Conservation (phyloP, 2,113 vertebrate genomes). For the Albula glossodonta region DNA sequence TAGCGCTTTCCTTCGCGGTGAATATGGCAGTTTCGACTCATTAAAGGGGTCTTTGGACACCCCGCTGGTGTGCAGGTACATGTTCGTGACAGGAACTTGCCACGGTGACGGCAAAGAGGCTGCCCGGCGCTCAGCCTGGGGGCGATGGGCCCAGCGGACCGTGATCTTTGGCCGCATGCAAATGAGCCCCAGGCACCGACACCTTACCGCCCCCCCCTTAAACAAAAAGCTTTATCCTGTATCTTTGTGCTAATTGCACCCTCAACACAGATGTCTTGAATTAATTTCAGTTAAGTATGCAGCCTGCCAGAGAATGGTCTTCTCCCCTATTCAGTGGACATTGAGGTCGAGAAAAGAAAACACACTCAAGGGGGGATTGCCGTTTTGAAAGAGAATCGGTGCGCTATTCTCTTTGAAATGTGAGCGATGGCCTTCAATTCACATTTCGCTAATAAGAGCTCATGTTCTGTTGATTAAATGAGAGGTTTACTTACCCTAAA, state of each 20-base stretch:
- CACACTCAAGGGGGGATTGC: neutral
- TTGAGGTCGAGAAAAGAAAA: neutral
- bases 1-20: too few species aligned
- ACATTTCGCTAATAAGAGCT: slow-evolving; percentile 48
- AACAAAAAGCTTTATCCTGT: neutral
- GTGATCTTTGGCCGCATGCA: neutral
- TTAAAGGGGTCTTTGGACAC: too few species aligned
- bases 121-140: neutral
- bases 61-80: too few species aligned
- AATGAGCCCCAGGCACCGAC: neutral
- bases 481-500: slow-evolving; percentile 54
- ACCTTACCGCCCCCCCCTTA: neutral
- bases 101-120: too few species aligned
- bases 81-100: too few species aligned
- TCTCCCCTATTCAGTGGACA: neutral
- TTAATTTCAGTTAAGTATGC: neutral
- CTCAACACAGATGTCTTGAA: neutral
- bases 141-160: neutral
- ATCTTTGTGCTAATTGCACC: neutral
- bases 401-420: neutral
- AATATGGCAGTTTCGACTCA: too few species aligned
- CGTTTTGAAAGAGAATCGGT: neutral
- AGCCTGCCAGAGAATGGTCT: neutral
- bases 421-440: neutral
- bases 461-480: slow-evolving; percentile 58